Evolutionary conservation across 2,113 vertebrate species (phyloP).

Genomic region (Dolichotis patagonum): DNA sequence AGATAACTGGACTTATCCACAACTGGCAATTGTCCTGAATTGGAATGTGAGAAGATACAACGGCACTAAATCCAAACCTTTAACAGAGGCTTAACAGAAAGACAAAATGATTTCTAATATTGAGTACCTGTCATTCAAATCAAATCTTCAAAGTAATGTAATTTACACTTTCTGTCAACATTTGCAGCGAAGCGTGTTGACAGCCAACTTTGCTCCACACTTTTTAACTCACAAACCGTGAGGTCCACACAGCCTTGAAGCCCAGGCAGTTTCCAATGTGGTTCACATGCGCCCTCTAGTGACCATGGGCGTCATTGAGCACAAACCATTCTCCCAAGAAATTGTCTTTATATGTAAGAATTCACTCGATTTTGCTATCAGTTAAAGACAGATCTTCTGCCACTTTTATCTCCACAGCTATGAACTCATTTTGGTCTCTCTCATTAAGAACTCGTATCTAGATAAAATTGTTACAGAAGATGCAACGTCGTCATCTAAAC

Average conservation of each 20-base stretch:
- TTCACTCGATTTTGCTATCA: background rate
- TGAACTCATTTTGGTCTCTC: background rate
- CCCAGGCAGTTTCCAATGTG: background rate
- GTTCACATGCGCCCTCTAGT: slow-evolving; percentile 81
- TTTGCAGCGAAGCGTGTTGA: background rate
- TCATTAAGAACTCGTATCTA: background rate
- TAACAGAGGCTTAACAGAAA: too few species aligned
- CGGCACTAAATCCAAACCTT: background rate
- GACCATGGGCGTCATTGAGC: background rate
- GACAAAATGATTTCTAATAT: background rate
- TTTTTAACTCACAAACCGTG: background rate
- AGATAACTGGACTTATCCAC: background rate
- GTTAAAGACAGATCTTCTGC: slow-evolving; percentile 22
- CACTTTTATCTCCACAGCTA: background rate
- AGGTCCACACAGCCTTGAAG: background rate
- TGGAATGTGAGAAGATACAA: background rate
- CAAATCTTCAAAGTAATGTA: background rate
- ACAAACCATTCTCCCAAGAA: background rate
- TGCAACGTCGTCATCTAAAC: background rate
- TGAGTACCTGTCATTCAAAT: background rate
- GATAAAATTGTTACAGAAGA: background rate
- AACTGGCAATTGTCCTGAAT: background rate
- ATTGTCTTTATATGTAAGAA: background rate
- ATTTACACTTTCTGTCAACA: background rate
- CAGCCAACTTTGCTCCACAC: background rate